Evolutionary conservation across 2,113 vertebrate genomes (phyloP).

Genomic region (Ammodytes dubius): DNA sequence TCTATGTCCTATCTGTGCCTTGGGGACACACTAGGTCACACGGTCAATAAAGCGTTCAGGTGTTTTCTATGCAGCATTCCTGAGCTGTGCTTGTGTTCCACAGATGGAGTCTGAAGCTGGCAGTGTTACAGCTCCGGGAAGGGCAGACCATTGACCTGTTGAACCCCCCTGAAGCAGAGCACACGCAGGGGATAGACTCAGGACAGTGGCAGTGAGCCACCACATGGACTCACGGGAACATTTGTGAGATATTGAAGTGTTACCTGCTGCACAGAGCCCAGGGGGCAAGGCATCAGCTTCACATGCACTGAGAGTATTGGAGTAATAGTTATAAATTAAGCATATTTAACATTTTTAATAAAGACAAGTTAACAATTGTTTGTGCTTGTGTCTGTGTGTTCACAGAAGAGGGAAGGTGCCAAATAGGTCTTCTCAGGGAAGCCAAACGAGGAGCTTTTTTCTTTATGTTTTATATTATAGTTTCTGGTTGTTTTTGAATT

Average conservation of each 20-base stretch:
- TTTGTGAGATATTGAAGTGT: background rate
- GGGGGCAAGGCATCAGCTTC: too few relatives aligned
- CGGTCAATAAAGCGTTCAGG: background rate
- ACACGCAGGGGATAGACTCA: background rate
- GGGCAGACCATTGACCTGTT: slow-evolving; percentile 54
- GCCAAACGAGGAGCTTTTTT: too few relatives aligned
- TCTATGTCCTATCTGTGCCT: too few relatives aligned
- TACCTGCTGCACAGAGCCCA: background rate
- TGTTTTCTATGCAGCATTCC: background rate
- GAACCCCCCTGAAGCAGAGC: background rate
- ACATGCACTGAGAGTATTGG: too few relatives aligned
- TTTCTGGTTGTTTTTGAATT: too few relatives aligned
- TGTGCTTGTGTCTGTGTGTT: too few relatives aligned
- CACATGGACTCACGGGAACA: background rate
- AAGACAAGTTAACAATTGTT: too few relatives aligned
- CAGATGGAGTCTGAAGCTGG: slow-evolving; percentile 67
- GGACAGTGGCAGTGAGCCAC: slow-evolving; percentile 15
- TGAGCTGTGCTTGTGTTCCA: background rate
- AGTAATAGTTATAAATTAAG: too few relatives aligned
- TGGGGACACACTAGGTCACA: background rate
- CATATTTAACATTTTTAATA: too few relatives aligned
- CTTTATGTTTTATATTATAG: too few relatives aligned
- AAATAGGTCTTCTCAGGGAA: too few relatives aligned
- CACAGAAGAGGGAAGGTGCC: too few relatives aligned
- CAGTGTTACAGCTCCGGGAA: slow-evolving; percentile 51